Evolutionary conservation across 2,113 vertebrate genomes (phyloP).

Genomic region (Zosterops pallidus): DNA sequence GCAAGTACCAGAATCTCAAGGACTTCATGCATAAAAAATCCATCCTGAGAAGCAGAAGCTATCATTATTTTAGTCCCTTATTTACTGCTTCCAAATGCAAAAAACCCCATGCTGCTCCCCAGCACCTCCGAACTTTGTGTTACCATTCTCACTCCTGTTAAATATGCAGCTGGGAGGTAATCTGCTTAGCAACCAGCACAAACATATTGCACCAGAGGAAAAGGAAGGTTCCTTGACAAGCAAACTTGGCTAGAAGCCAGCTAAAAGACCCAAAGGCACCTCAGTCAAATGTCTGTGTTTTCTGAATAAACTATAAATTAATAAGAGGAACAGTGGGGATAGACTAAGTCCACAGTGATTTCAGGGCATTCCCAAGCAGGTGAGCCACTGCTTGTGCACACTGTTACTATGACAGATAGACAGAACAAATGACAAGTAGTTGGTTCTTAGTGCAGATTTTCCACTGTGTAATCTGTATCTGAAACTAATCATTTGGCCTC

Average conservation of each 20-base stretch:
- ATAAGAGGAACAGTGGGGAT: neutral
- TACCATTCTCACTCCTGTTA: constrained; percentile 18
- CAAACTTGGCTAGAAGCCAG: neutral
- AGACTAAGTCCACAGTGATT: constrained; percentile 20
- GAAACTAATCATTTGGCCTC: neutral
- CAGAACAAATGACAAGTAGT: neutral
- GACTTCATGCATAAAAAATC: constrained; percentile 21
- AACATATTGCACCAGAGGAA: constrained; percentile 38
- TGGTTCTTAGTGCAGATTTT: neutral
- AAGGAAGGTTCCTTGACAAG: constrained; percentile 38
- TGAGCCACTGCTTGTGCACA: neutral
- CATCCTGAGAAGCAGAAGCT: neutral
- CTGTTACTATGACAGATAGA: neutral
- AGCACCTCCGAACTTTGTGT: neutral
- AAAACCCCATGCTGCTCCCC: neutral
- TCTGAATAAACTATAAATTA: constrained; percentile 17
- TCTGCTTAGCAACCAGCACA: constrained; percentile 62
- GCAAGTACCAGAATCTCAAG: constrained; percentile 55
- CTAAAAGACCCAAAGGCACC: neutral
- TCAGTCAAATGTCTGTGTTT: neutral
- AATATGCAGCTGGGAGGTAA: constrained; percentile 46
- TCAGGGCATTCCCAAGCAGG: neutral
- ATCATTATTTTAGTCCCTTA: constrained; percentile 35
- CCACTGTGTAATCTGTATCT: neutral
- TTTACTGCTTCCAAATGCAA: neutral